Base-by-base conservation (phyloP, 2,888 invertebrate species). In the Imbricaverruca yamaguchii region DNA sequence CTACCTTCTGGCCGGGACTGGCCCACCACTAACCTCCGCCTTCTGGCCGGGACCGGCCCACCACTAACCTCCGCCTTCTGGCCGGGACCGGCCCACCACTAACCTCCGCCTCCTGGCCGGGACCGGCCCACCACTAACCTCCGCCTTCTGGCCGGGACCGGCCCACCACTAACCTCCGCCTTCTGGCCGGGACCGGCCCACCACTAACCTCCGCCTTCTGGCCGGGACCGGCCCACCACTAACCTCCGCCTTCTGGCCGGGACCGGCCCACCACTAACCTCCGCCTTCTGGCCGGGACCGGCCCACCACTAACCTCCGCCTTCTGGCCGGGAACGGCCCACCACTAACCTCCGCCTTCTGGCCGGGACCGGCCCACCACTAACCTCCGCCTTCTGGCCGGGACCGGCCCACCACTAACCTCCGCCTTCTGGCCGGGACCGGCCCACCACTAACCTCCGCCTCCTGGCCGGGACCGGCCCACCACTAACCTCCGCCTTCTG, bases 11-110 rank as follows among this genome's bases (percentile, higher is more conserved):
- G 78, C 83, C 84, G 18, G 84, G 84, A 56, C 83, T 83, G 59
- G 84, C 84, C 59, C 84, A 81, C 80, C 84, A 84, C 88, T 98
- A 99, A 81, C 99, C 93, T 56, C 99, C 98, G 12, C 96, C n/a
- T n/a, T n/a, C n/a, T n/a, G n/a, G n/a, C n/a, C n/a, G n/a, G n/a
- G n/a, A n/a, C n/a, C n/a, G n/a, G n/a, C n/a, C n/a, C 61, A 13
- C 18, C 61, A 61, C 61, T 61, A 61, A 61, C 61, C 61, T 61
- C 13, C 18, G 61, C 61, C 61, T 39, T 39, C 39, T 39, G 39
- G 39, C 39, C 39, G 39, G 39, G 1, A 39, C 39, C 39, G 39
- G 2, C 15, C 13, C 11, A 18, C 18, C 61, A 61, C 61, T 61
- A 8, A 61, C 61, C 61, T 61, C 61, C 18, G 61, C 13, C 61